Percentiles rank a stretch among this genome's conserved stretches.
Evolutionary conservation across 2,113 vertebrate species (phyloP).

Genomic region (Rostratula benghalensis): DNA sequence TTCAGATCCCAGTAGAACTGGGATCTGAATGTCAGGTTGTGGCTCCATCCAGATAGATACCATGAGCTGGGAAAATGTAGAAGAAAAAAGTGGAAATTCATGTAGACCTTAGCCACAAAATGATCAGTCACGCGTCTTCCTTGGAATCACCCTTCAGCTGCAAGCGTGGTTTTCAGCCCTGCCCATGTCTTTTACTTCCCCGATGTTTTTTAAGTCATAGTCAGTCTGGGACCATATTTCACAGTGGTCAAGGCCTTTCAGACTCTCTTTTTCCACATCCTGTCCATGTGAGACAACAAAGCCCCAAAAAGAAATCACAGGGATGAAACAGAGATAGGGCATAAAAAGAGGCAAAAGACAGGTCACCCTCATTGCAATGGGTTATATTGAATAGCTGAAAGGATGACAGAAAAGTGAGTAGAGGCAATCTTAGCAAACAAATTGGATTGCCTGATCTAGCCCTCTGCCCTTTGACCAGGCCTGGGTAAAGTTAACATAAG

Average conservation of each 20-base stretch:
- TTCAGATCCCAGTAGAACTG: not conserved
- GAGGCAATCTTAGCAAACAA: not conserved
- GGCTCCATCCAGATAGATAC: not conserved
- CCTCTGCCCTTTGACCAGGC: not conserved
- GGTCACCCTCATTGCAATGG: not conserved
- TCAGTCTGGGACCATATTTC: not conserved
- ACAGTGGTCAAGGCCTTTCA: not conserved
- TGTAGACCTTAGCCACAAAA: not conserved
- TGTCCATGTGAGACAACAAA: accelerated
- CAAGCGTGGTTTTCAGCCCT: not conserved
- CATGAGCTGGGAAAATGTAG: not conserved
- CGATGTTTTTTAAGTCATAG: accelerated
- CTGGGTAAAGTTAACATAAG: not conserved
- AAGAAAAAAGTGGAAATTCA: not conserved
- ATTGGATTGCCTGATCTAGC: not conserved
- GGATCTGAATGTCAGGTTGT: not conserved
- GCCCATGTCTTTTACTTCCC: not conserved
- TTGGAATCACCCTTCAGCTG: accelerated
- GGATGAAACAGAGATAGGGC: not conserved
- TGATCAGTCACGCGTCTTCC: not conserved
- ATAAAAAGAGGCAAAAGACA: not conserved
- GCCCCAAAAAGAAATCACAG: not conserved
- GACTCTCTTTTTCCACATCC: not conserved
- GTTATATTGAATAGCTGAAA: not conserved
- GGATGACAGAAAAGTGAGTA: not conserved